Evolutionary conservation across 2,797 vertebrate species (phyloP), one percentile per base, ranked within the genome.

Genomic region (Hypotaenidia philippensis): DNA sequence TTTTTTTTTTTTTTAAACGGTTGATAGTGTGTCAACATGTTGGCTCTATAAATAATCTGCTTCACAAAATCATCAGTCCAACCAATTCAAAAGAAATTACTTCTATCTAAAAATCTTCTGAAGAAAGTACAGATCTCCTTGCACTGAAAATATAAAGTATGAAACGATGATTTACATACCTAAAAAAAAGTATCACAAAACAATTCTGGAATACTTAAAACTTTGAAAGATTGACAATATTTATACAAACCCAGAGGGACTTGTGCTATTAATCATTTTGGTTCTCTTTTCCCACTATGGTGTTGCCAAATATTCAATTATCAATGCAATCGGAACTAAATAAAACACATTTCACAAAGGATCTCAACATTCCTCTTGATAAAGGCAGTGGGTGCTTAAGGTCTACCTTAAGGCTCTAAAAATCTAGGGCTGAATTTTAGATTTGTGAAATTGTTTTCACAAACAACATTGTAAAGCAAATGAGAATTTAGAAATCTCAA

Each of bases 21-120:
- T 98, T 98, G 97, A 98, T 96, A 97, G 92, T 96, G 95, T 98
- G 97, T 98, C 98, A 98, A 98, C 93, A 97, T 83, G 92, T 98
- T 98, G 96, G 97, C 96, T 97, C 92, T 92, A 95, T 96, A 97
- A 98, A 98, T 98, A 97, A 98, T 97, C 96, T 97, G 96, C 92
- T 95, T 92, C 96, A 97, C 94, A 97, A 98, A 97, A 92, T 79
- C 86, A 88, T 95, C 94, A 75, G 79, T 86, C 70, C 68, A 96
- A 93, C 65, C 61, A 87, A 94, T 85, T 94, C 76, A 90, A 44
- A 91, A 91, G 91, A 95, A 94, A 97, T 94, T 26, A 26, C 26
- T 87, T 47, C 87, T 89, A 49, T 79, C 83, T 94, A 79, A 96
- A 97, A 95, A 95, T 55, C 79, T 85, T 91, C 87, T 23, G 29